Percentiles rank a stretch among this genome's conserved stretches.
phyloP scores from a whole-genome alignment of 2,797 vertebrate genomes.

The Urophycis tenuis region DNA sequence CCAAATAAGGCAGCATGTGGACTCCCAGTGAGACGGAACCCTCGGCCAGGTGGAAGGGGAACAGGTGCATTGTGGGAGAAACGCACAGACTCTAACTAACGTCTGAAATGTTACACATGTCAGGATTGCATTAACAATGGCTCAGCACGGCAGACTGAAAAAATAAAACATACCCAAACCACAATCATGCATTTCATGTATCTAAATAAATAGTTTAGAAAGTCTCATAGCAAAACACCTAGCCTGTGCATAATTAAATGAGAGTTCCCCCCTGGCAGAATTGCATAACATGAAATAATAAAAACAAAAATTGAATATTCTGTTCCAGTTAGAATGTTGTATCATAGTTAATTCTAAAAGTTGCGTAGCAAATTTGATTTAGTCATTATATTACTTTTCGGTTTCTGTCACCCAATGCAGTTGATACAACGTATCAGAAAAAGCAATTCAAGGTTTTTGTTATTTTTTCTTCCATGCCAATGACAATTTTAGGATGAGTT shows the following conservation, averaged over 20 bases:
- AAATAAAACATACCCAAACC: constrained; percentile 37
- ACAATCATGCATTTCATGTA: constrained; percentile 39
- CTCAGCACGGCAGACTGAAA: constrained; percentile 62
- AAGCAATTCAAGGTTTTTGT: background rate
- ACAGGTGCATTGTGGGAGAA: background rate
- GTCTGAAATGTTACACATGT: constrained; percentile 23
- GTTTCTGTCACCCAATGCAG: background rate
- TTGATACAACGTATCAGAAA: background rate
- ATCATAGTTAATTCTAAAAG: background rate
- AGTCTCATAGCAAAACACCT: constrained; percentile 23
- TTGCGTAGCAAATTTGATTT: background rate
- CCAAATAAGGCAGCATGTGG: constrained; percentile 57
- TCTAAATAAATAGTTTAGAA: constrained; percentile 60
- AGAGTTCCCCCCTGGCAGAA: background rate
- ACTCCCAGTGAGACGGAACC: constrained; percentile 27
- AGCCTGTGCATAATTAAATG: constrained; percentile 19
- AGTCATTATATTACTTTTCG: background rate
- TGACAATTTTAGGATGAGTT: background rate
- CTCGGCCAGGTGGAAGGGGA: constrained; percentile 27
- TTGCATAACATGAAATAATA: constrained; percentile 6
- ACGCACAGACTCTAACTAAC: constrained; percentile 14
- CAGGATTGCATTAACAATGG: constrained; percentile 59
- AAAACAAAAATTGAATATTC: background rate
- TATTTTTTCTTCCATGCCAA: background rate
- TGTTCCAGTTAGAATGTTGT: background rate